phyloP scores from a whole-genome alignment of 2,113 vertebrate genomes.

The Equus quagga region DNA sequence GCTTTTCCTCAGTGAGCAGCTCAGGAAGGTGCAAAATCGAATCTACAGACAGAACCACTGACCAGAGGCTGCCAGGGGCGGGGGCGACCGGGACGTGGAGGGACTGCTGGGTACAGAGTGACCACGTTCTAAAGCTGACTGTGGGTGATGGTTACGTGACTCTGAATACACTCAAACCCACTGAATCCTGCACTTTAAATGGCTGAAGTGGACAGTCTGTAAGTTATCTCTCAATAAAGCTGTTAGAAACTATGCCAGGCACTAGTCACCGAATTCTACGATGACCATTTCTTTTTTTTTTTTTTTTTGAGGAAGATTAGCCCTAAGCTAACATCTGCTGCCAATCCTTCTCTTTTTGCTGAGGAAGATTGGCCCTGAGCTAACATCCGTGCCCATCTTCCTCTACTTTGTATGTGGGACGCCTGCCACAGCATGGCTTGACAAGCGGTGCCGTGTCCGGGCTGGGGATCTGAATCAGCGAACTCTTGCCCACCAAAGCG shows the following conservation, averaged over 20 bases:
- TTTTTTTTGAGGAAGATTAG: too few species aligned
- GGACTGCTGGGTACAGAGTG: fast-evolving
- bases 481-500: too few species aligned
- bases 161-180: neutral
- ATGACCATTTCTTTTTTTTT: neutral
- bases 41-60: neutral
- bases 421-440: too few species aligned
- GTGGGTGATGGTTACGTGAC: neutral
- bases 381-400: too few species aligned
- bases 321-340: too few species aligned
- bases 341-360: too few species aligned
- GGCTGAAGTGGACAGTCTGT: too few species aligned
- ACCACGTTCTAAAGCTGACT: neutral
- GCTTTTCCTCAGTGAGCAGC: fast-evolving
- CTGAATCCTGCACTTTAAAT: neutral
- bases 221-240: neutral
- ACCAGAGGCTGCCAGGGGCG: neutral
- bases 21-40: neutral
- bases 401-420: too few species aligned
- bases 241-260: neutral
- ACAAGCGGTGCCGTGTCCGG: too few species aligned
- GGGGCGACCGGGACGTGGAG: too few species aligned
- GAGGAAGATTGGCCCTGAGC: too few species aligned
- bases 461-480: too few species aligned
- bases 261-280: neutral